Percentiles rank a stretch among this genome's conserved stretches.
Conservation (phyloP, 2,797 vertebrate genomes). For the Cottoperca gobio region DNA sequence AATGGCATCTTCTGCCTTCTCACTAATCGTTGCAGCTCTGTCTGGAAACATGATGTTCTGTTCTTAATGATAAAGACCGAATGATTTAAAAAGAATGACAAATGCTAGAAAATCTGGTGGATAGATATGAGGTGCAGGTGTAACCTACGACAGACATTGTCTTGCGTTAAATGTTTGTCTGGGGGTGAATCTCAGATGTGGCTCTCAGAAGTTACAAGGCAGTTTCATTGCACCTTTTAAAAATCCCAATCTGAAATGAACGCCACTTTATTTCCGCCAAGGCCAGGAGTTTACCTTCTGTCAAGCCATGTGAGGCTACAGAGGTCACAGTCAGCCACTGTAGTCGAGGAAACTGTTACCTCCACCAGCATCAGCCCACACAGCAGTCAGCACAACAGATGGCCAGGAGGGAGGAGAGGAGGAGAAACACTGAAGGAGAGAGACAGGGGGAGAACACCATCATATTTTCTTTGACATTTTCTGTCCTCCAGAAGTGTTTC, state of each 20-base stretch:
- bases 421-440: slow-evolving; percentile 47
- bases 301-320: slow-evolving; percentile 54
- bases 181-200: not conserved
- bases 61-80: not conserved
- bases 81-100: not conserved
- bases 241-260: slow-evolving; percentile 32
- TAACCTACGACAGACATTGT: not conserved
- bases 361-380: slow-evolving; percentile 72
- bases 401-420: slow-evolving; percentile 58
- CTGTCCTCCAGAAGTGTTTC: slow-evolving; percentile 43
- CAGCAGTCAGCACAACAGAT: slow-evolving; percentile 76
- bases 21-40: no score
- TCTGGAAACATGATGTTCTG: not conserved
- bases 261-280: slow-evolving; percentile 18
- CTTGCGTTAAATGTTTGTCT: slow-evolving; percentile 3
- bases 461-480: slow-evolving; percentile 61
- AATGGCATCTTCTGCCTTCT: no score
- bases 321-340: slow-evolving; percentile 66
- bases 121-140: slow-evolving; percentile 8
- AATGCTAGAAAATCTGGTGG: not conserved
- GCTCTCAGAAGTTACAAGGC: not conserved
- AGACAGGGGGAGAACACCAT: slow-evolving; percentile 50
- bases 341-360: slow-evolving; percentile 74
- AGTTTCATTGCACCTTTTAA: slow-evolving; percentile 4
- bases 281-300: slow-evolving; percentile 56